phyloP scores from a whole-genome alignment of 2,797 vertebrate species.

The Chaetodon trifasciatus region DNA sequence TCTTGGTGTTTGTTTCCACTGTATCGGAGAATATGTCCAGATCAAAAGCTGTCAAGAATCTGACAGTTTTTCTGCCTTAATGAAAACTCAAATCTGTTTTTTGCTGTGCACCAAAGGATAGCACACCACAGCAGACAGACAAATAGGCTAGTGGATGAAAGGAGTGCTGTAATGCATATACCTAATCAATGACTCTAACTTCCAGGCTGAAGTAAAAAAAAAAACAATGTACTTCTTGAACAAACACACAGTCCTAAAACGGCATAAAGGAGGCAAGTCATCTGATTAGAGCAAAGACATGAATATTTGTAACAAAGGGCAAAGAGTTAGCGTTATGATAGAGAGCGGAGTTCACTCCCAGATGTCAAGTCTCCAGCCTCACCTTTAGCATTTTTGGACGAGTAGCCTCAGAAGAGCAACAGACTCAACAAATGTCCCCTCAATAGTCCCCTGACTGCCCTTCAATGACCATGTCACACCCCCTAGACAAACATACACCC shows the following conservation, averaged over 20 bases:
- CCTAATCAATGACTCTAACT: constrained; percentile 57
- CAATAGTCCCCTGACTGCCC: constrained; percentile 72
- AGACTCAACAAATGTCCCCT: constrained; percentile 67
- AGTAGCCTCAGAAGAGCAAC: constrained; percentile 59
- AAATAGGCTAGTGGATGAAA: constrained; percentile 39
- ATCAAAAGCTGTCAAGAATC: constrained; percentile 68
- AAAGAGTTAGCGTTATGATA: background rate
- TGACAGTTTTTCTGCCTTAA: constrained; percentile 75
- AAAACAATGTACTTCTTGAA: constrained; percentile 12
- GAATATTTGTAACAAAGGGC: constrained; percentile 11
- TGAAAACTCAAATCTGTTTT: constrained; percentile 77
- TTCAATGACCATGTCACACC: constrained; percentile 77
- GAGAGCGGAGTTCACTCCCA: constrained; percentile 10
- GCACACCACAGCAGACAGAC: constrained; percentile 33
- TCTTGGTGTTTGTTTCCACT: constrained; percentile 55
- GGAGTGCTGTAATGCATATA: constrained; percentile 28
- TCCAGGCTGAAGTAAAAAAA: constrained; percentile 25
- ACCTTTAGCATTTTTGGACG: constrained; percentile 47
- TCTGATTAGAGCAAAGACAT: background rate
- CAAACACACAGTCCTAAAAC: constrained; percentile 11
- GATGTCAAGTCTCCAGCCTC: constrained; percentile 27
- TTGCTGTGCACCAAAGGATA: constrained; percentile 52
- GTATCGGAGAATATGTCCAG: constrained; percentile 69
- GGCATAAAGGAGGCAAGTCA: constrained; percentile 5
- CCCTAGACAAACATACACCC: constrained; percentile 80